These are phyloP conservation scores for Kryptolebias ocellatus DNA, from an alignment of 2,797 vertebrate genomes.

Conservation along the genomic window DNA sequence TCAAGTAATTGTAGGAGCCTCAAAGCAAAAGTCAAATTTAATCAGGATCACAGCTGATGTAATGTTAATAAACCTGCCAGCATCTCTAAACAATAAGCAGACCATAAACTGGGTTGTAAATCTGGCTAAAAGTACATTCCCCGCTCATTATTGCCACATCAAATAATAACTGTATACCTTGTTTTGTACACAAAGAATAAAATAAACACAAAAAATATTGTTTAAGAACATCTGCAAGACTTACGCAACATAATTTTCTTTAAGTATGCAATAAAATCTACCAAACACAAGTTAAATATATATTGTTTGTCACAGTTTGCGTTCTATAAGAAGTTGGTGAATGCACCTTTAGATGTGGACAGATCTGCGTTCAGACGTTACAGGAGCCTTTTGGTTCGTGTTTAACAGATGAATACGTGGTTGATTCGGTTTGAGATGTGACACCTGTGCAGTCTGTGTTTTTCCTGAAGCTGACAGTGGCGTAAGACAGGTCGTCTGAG, in stretches of 20 bases:
- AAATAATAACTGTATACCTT: too few species aligned
- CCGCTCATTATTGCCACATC: too few species aligned
- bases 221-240: neutral
- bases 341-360: too few species aligned
- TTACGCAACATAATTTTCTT: neutral
- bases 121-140: too few species aligned
- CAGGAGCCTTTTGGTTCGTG: neutral
- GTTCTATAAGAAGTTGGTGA: too few species aligned
- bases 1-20: too few species aligned
- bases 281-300: too few species aligned
- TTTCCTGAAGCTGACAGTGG: conserved; percentile 35
- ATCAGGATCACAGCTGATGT: too few species aligned
- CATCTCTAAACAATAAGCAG: too few species aligned
- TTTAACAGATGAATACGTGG: conserved; percentile 28
- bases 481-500: conserved; percentile 32
- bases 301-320: neutral
- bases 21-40: too few species aligned
- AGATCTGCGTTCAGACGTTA: neutral
- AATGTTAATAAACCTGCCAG: too few species aligned
- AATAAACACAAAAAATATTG: neutral
- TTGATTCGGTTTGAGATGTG: neutral
- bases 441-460: neutral
- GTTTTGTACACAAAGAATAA: neutral
- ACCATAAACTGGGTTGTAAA: too few species aligned
- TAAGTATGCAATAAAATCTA: neutral